A percentile compares a stretch with the other conserved stretches of the same genome.
phyloP scores from a whole-genome alignment of 2,113 vertebrate genomes.

The Tilapia sparmanii region DNA sequence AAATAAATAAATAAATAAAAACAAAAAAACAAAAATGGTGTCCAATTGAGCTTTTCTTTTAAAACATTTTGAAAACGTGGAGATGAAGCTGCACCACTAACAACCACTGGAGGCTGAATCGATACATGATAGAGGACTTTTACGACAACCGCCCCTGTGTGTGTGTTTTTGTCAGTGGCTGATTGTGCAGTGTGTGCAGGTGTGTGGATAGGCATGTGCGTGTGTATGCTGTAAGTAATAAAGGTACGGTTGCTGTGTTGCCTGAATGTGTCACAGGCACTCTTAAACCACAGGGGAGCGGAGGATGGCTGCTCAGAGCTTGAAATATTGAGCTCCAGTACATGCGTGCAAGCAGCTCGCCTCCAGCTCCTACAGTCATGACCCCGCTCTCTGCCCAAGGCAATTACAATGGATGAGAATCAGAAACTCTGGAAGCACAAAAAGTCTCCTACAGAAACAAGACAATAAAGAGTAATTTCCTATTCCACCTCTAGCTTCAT shows the following conservation, averaged over 20 bases:
- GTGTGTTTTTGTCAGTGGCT: neutral
- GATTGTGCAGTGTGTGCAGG: neutral
- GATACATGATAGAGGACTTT: constrained; percentile 18
- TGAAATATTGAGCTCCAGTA: constrained; percentile 53
- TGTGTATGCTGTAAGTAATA: constrained; percentile 30
- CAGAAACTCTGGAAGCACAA: constrained; percentile 11
- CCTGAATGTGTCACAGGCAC: constrained; percentile 51
- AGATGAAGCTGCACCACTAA: neutral
- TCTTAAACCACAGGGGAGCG: constrained; percentile 45
- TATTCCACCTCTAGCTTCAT: constrained; percentile 7
- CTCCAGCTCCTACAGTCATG: constrained; percentile 44
- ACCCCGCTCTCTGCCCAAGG: constrained; percentile 51
- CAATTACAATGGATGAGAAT: constrained; percentile 58
- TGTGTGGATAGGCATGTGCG: neutral
- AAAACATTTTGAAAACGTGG: neutral
- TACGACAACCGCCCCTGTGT: neutral
- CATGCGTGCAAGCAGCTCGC: constrained; percentile 36
- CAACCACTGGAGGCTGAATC: neutral
- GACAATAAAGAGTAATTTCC: constrained; percentile 38
- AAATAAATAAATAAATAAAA: neutral
- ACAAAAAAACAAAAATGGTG: neutral
- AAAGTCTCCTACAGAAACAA: constrained; percentile 24
- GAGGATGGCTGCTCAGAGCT: constrained; percentile 36
- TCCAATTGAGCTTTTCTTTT: neutral
- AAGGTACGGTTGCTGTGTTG: constrained; percentile 14